Evolutionary conservation across 1,140 invertebrate species (phyloP).

Genomic region (Nasonia longicornis): DNA sequence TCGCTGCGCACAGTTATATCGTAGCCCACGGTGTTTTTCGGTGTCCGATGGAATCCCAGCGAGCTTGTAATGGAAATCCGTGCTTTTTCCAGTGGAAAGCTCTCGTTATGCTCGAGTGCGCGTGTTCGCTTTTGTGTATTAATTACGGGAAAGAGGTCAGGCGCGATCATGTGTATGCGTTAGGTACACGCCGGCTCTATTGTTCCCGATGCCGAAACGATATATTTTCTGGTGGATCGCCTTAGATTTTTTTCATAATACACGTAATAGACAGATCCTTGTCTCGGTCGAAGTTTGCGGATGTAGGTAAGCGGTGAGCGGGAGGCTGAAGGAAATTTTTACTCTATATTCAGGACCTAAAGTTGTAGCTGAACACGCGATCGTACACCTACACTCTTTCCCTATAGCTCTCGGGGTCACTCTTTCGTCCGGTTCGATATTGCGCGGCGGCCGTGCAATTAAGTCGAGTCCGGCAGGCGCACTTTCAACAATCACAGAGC

Average conservation of each 20-base stretch:
- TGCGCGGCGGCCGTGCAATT: background rate
- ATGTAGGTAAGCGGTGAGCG: too few species aligned
- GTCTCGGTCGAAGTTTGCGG: background rate
- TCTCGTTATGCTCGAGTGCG: too few species aligned
- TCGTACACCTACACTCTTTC: background rate
- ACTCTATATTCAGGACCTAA: background rate
- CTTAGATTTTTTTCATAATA: too few species aligned
- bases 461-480: background rate
- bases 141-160: background rate
- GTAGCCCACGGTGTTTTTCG: background rate
- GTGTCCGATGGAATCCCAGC: background rate
- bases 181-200: background rate
- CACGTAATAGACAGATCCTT: too few species aligned
- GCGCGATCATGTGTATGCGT: background rate
- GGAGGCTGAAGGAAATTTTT: background rate
- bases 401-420: background rate
- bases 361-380: background rate
- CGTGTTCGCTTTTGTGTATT: background rate
- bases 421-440: background rate
- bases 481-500: background rate
- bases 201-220: background rate
- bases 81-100: too few species aligned
- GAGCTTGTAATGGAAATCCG: too few species aligned
- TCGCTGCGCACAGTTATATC: too few species aligned
- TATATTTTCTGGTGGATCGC: too few species aligned